Base-by-base conservation (phyloP, 2,797 vertebrate species). In the Lateolabrax maculatus region DNA sequence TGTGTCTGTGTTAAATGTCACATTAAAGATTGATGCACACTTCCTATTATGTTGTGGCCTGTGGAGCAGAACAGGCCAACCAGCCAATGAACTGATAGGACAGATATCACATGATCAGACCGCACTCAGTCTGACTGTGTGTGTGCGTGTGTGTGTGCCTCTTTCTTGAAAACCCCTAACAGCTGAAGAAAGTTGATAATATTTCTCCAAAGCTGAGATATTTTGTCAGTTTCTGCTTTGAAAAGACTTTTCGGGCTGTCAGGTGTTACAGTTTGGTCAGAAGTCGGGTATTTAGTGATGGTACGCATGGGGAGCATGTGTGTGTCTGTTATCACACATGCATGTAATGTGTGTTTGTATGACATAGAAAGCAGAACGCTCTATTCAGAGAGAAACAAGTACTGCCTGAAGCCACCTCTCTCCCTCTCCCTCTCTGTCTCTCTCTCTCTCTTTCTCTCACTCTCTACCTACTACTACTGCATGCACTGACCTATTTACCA, bases 11-110 rank as follows among this genome's bases (percentile, higher is more conserved):
- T 63, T 89, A 92, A 93, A 94, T 93, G 90, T 92, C 93, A 93
- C 89, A 91, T 94, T 87, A 93, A 94, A 91, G 83, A 91, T 94
- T 93, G 80, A 93, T 92, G 85, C 83, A 57, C 79, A 84, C 86
- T 89, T 93, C 90, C 89, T 91, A 90, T 92, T 87, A 84, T 90
- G 84, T 72, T 88, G 84, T 73, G 73, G 62, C 88, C 88, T 77
- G 85, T 88, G 86, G 91, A 85, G 90, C 53, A 56, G 64, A 86
- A 81, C 72, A 74, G 39, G 39, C 31, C 21, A 7, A 46, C 10
- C 70, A 69, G 37, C 90, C 89, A 91, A 88, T 89, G 71, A 63
- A 25, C 49, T 67, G 67, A 90, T 85, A 85, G 92, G 90, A 88
- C 84, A 88, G 57, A 66, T 44, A n/a, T 83, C 90, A 92, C 75